Percentiles rank a stretch among this genome's conserved stretches.
These are phyloP conservation scores for Leistus spinibarbis DNA, from an alignment of 2,888 invertebrate genomes.

Conservation along the genomic window DNA sequence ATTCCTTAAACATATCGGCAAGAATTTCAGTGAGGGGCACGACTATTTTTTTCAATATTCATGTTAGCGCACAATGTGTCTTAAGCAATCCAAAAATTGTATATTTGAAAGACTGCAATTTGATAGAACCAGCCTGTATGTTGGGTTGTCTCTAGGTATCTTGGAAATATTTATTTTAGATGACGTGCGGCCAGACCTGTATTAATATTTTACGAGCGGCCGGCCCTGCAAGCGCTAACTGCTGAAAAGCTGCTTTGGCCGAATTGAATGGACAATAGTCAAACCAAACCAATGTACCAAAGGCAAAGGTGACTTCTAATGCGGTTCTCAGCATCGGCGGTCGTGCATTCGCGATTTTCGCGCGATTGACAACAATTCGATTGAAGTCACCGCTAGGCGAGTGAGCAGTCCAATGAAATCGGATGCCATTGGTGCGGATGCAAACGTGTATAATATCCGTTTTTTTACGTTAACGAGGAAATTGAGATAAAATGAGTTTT, in stretches of 20 bases:
- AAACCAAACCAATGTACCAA: neutral
- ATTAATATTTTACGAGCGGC: slow-evolving; percentile 7
- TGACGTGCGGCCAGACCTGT: neutral
- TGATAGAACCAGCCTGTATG: neutral
- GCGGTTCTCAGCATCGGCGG: neutral
- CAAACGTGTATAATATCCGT: neutral
- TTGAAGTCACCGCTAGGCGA: too few species aligned
- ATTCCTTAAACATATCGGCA: too few species aligned
- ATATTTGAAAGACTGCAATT: neutral
- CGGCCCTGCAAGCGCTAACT: neutral
- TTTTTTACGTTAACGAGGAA: neutral
- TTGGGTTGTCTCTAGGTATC: too few species aligned
- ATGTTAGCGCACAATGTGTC: too few species aligned
- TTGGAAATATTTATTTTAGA: slow-evolving; percentile 5
- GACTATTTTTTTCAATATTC: too few species aligned
- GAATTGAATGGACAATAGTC: neutral
- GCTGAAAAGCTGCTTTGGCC: neutral
- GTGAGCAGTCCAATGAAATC: neutral
- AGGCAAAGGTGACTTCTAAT: neutral
- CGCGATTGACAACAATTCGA: neutral
- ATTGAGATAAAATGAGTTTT: neutral
- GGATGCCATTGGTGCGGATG: neutral
- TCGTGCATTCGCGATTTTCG: neutral
- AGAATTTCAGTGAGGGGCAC: too few species aligned
- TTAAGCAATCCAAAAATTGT: neutral